Base-by-base conservation (phyloP, 2,797 vertebrate genomes). In the Petrocephalus sullivani region DNA sequence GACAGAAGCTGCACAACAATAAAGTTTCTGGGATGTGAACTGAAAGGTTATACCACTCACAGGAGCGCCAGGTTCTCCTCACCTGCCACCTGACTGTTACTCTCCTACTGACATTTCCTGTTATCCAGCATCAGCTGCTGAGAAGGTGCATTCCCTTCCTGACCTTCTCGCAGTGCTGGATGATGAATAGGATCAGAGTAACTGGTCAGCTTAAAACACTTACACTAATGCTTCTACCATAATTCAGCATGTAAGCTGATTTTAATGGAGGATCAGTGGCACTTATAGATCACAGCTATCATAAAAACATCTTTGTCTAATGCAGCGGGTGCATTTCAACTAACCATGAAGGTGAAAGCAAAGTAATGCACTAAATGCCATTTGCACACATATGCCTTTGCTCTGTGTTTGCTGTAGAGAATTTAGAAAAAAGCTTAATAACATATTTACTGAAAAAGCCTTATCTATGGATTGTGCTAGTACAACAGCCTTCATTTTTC, bases 261-360 rank as follows among this genome's bases (percentile, higher is more conserved):
- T 71, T 71, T 71, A 71, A 71, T 71, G 64, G 64, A 37, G 64
- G 64, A 16, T 71, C 64, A 37, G 28, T 71, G 64, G 64, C 64
- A 37, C 64, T 71, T 71, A 71, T 28, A 71, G 12, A 71, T 71
- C 64, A 14, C 64, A 37, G 64, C 28, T 71, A 71, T 71, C 64
- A 71, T 71, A 71, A 71, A 37, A 71, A 71, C 64, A 71, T 71
- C 64, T 71, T 49, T n/a, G 41, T 49, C 75, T 81, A 81, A 81
- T 81, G 75, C 41, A 49, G 41, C 19, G 75, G 16, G 16, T 19
- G 75, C 75, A 81, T 81, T 81, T 81, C 5, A 41, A 81, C 7
- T 81, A n/a, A 46, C 19, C 75, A n/a, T 81, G 16, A 81, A 9
- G 37, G 41, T 81, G 37, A 81, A 49, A 81, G 75, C 41, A 41